phyloP scores from a whole-genome alignment of 1,140 invertebrate species.

The Halyomorpha halys region DNA sequence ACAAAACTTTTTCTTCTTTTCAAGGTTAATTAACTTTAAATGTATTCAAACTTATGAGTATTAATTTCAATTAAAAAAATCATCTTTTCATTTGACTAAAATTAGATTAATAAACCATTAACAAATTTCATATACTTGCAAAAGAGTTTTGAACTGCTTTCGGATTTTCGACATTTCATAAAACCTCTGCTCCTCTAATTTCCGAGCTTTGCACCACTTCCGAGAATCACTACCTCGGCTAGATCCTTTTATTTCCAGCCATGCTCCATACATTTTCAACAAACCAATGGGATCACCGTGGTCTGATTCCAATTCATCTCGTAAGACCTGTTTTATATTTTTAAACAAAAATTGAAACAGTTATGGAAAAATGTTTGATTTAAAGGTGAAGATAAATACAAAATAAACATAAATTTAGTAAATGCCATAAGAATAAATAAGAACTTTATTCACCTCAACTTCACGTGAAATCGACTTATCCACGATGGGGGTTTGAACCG shows the following conservation, averaged over 20 bases:
- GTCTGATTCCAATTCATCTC: slow-evolving; percentile 76
- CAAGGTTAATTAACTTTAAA: too few relatives aligned
- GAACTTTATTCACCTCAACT: slow-evolving; percentile 1
- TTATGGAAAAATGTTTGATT: slow-evolving; percentile 11
- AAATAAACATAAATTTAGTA: background rate
- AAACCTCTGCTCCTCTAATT: slow-evolving; percentile 90
- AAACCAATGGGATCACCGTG: slow-evolving; percentile 93
- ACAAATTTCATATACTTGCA: slow-evolving; percentile 46
- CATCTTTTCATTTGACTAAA: slow-evolving; percentile 3
- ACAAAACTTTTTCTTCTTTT: too few relatives aligned
- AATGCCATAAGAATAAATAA: slow-evolving; percentile 12
- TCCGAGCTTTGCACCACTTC: slow-evolving; percentile 77
- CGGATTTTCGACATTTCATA: slow-evolving; percentile 92
- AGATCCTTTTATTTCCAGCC: slow-evolving; percentile 65
- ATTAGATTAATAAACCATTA: slow-evolving; percentile 5
- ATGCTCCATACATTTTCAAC: slow-evolving; percentile 79
- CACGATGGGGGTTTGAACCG: slow-evolving; percentile 69
- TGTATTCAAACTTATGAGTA: too few relatives aligned
- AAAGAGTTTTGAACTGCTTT: slow-evolving; percentile 74
- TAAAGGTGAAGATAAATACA: background rate
- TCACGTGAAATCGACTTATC: slow-evolving; percentile 17
- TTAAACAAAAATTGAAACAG: background rate
- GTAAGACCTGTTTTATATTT: slow-evolving; percentile 45
- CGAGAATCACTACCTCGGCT: slow-evolving; percentile 40
- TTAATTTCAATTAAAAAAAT: too few relatives aligned